Conservation (phyloP, 2,888 invertebrate species). For the Trichogramma dendrolimi region DNA sequence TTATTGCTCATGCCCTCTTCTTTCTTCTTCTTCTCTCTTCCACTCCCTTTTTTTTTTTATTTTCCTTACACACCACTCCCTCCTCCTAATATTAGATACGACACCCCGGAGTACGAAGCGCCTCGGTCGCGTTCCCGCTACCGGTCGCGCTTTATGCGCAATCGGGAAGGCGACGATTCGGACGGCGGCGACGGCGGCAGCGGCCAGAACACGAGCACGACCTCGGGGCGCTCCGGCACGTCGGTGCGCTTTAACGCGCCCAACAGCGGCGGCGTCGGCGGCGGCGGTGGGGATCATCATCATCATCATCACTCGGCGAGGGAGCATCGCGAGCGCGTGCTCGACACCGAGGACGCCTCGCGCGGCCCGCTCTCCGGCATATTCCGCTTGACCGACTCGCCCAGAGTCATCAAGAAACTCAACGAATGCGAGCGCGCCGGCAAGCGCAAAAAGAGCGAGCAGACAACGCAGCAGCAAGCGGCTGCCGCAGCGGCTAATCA, state of each 20-base stretch:
- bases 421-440: conserved; percentile 72
- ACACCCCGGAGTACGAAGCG: conserved; percentile 47
- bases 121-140: conserved; percentile 49
- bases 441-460: conserved; percentile 72
- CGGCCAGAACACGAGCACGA: no score
- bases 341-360: conserved; percentile 87
- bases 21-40: neutral
- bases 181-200: conserved; percentile 62
- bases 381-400: conserved; percentile 79
- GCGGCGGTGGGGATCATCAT: no score
- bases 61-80: neutral
- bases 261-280: conserved; percentile 55
- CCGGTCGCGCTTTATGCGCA: conserved; percentile 53
- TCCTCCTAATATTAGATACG: conserved; percentile 38
- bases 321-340: conserved; percentile 58
- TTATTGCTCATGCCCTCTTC: neutral
- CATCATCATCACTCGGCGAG: conserved; percentile 4
- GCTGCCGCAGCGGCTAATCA: conserved; percentile 7
- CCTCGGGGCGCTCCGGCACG: conserved; percentile 35
- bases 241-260: conserved; percentile 61
- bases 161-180: conserved; percentile 70
- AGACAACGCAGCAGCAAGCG: conserved; percentile 27
- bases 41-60: neutral
- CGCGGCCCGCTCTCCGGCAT: conserved; percentile 84
- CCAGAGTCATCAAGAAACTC: conserved; percentile 82